phyloP scores from a whole-genome alignment of 2,888 invertebrate species.

The Lasius platythorax region DNA sequence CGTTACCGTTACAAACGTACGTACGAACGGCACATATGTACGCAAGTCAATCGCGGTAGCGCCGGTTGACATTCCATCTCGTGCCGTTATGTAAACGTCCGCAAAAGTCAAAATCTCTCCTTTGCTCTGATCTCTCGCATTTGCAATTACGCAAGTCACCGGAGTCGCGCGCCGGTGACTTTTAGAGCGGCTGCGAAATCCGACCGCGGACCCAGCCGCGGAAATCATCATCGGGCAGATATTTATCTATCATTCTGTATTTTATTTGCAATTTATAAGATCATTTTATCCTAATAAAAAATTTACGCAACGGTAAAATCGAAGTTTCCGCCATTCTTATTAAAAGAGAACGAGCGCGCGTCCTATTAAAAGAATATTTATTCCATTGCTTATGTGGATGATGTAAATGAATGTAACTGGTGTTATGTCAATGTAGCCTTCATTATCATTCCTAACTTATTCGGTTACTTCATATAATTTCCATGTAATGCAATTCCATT shows the following conservation, averaged over 20 bases:
- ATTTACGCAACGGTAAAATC: neutral
- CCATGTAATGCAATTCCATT: neutral
- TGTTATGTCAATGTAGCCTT: neutral
- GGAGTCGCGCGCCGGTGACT: slow-evolving; percentile 45
- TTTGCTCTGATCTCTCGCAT: slow-evolving; percentile 26
- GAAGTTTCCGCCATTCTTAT: neutral
- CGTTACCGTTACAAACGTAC: slow-evolving; percentile 67
- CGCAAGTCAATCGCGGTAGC: slow-evolving; percentile 42
- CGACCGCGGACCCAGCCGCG: slow-evolving; percentile 14
- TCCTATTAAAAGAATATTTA: neutral
- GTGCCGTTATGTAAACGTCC: slow-evolving; percentile 78
- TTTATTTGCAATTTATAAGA: neutral
- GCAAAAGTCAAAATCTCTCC: slow-evolving; percentile 70
- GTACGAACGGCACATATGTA: slow-evolving; percentile 14
- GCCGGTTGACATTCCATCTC: slow-evolving; percentile 70
- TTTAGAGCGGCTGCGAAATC: slow-evolving; percentile 42
- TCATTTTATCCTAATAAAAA: neutral
- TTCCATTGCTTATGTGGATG: neutral
- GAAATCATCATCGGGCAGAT: neutral
- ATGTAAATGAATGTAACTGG: neutral
- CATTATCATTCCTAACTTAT: neutral
- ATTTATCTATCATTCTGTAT: slow-evolving; percentile 3
- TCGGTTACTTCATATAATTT: neutral
- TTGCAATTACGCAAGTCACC: slow-evolving; percentile 43
- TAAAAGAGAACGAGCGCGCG: too few relatives aligned